These are phyloP conservation scores for Motacilla alba DNA, from an alignment of 2,113 vertebrate genomes.

Conservation along the genomic window DNA sequence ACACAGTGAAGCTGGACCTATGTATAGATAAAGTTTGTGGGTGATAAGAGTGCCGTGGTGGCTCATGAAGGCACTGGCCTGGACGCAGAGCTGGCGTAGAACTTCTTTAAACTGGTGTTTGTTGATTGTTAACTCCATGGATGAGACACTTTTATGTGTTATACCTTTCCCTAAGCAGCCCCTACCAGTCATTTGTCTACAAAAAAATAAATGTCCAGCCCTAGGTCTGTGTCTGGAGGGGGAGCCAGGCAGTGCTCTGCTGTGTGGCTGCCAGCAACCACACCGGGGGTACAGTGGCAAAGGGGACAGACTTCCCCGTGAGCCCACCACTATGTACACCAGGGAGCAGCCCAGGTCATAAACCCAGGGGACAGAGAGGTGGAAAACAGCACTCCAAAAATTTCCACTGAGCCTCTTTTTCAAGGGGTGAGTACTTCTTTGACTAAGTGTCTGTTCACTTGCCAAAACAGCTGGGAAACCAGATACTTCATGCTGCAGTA, in stretches of 20 bases:
- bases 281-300: not conserved
- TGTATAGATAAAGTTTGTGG: not conserved
- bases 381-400: not conserved
- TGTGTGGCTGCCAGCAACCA: not conserved
- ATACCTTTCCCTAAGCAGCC: not conserved
- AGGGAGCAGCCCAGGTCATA: not conserved
- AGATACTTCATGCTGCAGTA: not conserved
- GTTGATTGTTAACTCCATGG: not conserved
- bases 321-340: rapidly evolving
- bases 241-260: not conserved
- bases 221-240: not conserved
- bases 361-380: not conserved
- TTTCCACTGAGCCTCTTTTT: not conserved
- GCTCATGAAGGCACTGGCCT: not conserved
- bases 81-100: not conserved
- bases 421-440: not conserved
- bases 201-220: not conserved
- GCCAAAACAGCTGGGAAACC: not conserved
- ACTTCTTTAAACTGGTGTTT: not conserved
- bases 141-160: not conserved
- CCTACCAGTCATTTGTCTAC: not conserved
- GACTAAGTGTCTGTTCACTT: not conserved
- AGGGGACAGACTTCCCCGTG: rapidly evolving
- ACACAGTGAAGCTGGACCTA: not conserved
- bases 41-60: not conserved